Evolutionary conservation across 2,113 vertebrate genomes (phyloP).

Genomic region (Vombatus ursinus): DNA sequence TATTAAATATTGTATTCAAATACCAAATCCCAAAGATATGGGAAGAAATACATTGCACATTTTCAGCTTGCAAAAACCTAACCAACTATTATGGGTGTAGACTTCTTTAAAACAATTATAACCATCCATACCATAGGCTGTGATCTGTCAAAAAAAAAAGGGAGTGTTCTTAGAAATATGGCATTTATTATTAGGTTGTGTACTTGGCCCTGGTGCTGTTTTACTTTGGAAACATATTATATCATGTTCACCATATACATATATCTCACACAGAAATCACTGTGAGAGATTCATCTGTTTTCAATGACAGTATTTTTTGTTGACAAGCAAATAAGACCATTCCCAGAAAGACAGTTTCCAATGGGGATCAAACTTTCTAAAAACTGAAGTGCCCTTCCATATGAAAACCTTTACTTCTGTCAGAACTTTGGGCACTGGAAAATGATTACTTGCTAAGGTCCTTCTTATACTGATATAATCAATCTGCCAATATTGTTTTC

Average conservation of each 20-base stretch:
- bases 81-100: not conserved
- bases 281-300: constrained; percentile 32
- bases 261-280: not conserved
- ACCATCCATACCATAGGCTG: not conserved
- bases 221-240: constrained; percentile 20
- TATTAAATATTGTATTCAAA: not conserved
- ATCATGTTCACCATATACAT: constrained; percentile 12
- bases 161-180: not conserved
- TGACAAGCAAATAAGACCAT: constrained; percentile 3
- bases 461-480: constrained; percentile 31
- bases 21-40: constrained; percentile 5
- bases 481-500: constrained; percentile 19
- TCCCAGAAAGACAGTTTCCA: not conserved
- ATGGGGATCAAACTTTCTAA: not conserved
- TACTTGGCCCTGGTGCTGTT: constrained; percentile 5
- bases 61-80: constrained; percentile 46
- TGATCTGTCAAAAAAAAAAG: not conserved
- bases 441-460: constrained; percentile 45
- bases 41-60: not conserved
- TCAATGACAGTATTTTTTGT: not conserved
- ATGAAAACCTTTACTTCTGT: constrained; percentile 10
- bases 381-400: not conserved
- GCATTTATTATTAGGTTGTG: constrained; percentile 6
- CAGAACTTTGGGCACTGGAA: constrained; percentile 28
- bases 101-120: constrained; percentile 28